phyloP scores from a whole-genome alignment of 2,888 invertebrate species.

The Arctia plantaginis region DNA sequence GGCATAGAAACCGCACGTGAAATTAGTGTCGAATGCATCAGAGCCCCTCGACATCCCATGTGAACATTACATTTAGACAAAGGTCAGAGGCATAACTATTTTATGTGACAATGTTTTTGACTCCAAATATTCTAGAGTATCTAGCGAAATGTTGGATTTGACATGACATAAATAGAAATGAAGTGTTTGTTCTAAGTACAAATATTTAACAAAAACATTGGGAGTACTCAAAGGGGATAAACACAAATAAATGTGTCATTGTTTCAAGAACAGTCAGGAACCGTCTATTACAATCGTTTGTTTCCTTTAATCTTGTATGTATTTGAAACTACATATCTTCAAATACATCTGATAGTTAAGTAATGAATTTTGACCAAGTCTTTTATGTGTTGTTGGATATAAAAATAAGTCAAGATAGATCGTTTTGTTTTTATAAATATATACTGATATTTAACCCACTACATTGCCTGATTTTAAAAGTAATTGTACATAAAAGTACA shows the following conservation, averaged over 20 bases:
- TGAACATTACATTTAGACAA: conserved; percentile 8
- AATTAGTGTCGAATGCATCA: conserved; percentile 14
- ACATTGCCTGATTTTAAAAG: background rate
- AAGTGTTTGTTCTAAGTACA: background rate
- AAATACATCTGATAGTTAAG: too few relatives aligned
- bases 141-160: background rate
- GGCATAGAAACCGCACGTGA: conserved; percentile 4
- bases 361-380: background rate
- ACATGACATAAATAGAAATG: background rate
- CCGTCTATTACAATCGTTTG: background rate
- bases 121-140: background rate
- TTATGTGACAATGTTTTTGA: background rate
- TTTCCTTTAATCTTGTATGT: background rate
- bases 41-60: background rate
- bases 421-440: background rate
- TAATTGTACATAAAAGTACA: too few relatives aligned
- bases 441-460: background rate
- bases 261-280: background rate
- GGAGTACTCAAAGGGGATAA: background rate
- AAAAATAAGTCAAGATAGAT: background rate
- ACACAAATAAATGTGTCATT: background rate
- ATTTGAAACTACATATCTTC: background rate
- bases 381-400: background rate
- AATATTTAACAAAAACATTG: background rate
- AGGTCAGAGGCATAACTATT: conserved; percentile 2